Base-by-base conservation (phyloP, 2,888 invertebrate species). In the Baronia brevicornis region DNA sequence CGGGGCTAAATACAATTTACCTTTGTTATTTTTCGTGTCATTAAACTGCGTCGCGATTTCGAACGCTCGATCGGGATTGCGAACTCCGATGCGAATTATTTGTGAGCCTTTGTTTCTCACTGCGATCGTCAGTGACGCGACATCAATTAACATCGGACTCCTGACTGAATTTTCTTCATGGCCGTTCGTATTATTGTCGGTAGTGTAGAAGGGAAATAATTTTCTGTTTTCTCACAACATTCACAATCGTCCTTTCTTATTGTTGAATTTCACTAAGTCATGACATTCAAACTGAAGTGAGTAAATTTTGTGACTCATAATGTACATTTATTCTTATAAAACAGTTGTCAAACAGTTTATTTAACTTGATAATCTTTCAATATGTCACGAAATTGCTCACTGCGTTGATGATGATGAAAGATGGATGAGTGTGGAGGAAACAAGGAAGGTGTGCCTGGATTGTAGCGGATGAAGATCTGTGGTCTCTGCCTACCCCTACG, bases 21-120 rank as follows among this genome's bases (percentile, higher is more conserved):
- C 82, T 82, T 80, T 82, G 84, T 84, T 84, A 84, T 84, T 84
- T 84, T 82, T 84, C 84, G 82, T 82, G 78, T 84, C 84, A 84
- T 84, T 84, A 80, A 84, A 82, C 79, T 80, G 77, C 78, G 80
- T 79, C 71, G 79, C 77, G 79, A 80, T 80, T 78, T 70, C 70
- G 68, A 77, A 75, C 72, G 74, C 72, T 75, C 61, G 77, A 79
- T 77, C 78, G 78, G 77, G 66, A 77, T 73, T 77, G 74, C 78
- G 79, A 80, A 75, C 80, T 75, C 66, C 75, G 62, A 79, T 78
- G 74, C 65, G 80, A 80, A 82, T 82, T 84, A 82, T 82, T 84
- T 79, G 79, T 75, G 72, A 80, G 73, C 79, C 74, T 84, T 82
- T 82, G 80, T 80, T 75, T 75, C 70, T 69, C 72, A 70, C 68